Conservation (phyloP, 2,888 invertebrate genomes). For the Stenodema calcarata region DNA sequence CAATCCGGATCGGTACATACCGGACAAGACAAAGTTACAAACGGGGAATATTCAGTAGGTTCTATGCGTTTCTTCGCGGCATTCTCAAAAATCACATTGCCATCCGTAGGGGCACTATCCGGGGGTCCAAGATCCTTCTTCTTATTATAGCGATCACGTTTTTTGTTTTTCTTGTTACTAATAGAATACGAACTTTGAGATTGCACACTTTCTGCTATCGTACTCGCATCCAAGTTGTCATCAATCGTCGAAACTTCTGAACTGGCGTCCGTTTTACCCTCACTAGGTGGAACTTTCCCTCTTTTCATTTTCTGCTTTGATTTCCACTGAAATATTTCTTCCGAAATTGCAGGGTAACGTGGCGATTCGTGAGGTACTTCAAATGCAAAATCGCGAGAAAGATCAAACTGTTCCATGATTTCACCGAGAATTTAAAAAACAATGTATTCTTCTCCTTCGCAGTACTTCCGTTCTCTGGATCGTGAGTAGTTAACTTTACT, state of each 20-base stretch:
- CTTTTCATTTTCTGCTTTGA: background rate
- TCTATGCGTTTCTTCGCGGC: background rate
- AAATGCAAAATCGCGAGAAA: background rate
- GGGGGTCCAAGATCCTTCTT: background rate
- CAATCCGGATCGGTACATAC: conserved; percentile 8
- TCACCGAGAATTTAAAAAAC: background rate
- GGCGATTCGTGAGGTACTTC: background rate
- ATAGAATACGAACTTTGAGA: background rate
- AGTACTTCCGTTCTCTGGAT: background rate
- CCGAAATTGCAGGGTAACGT: background rate
- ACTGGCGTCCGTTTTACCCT: background rate
- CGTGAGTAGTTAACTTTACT: no score
- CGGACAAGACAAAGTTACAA: background rate
- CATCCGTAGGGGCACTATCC: background rate
- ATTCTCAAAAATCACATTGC: background rate
- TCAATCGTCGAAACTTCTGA: background rate
- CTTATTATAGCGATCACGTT: background rate
- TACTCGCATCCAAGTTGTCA: background rate
- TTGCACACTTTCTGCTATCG: background rate
- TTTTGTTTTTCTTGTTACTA: background rate
- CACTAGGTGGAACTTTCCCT: background rate
- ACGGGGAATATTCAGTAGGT: background rate
- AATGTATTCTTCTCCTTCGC: background rate
- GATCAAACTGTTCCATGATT: background rate
- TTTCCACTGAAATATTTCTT: background rate